A percentile compares a stretch with the other conserved stretches of the same genome.
Evolutionary conservation across 1,140 invertebrate species (phyloP).

Genomic region (Drosophila ambigua): DNA sequence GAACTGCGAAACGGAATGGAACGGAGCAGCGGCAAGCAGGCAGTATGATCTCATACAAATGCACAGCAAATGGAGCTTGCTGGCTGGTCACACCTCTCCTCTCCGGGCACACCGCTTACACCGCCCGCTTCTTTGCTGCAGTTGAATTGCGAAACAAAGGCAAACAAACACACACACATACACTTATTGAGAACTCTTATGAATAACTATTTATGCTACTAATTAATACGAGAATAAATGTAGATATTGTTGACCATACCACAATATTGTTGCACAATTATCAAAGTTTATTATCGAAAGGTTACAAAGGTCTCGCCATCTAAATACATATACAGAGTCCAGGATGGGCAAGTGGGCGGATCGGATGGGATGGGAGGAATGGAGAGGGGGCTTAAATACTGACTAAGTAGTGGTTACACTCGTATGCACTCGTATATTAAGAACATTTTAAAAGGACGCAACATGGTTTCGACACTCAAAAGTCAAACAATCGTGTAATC

Average conservation of each 20-base stretch:
- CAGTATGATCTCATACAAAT: constrained; percentile 71
- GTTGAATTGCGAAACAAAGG: constrained; percentile 52
- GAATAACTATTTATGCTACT: constrained; percentile 78
- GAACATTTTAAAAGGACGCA: constrained; percentile 73
- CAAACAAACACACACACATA: constrained; percentile 19
- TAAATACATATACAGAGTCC: constrained; percentile 44
- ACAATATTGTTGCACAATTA: constrained; percentile 49
- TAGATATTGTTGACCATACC: constrained; percentile 77
- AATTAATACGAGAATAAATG: constrained; percentile 78
- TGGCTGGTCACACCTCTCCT: constrained; percentile 10
- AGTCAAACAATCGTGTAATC: constrained; percentile 63
- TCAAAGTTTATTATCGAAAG: constrained; percentile 59
- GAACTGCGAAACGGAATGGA: not conserved
- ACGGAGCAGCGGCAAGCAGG: constrained; percentile 23
- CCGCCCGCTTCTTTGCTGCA: constrained; percentile 26
- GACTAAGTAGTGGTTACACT: constrained; percentile 39
- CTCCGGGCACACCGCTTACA: constrained; percentile 14
- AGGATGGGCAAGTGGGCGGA: not conserved
- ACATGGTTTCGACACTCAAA: constrained; percentile 48
- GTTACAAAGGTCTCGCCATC: constrained; percentile 17
- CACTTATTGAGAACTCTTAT: constrained; percentile 47
- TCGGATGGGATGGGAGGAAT: constrained; percentile 3
- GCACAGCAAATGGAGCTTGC: constrained; percentile 46
- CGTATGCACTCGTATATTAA: constrained; percentile 43
- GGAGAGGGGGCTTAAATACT: constrained; percentile 48